Base-by-base conservation (phyloP, 2,797 vertebrate genomes). In the Channa striata region DNA sequence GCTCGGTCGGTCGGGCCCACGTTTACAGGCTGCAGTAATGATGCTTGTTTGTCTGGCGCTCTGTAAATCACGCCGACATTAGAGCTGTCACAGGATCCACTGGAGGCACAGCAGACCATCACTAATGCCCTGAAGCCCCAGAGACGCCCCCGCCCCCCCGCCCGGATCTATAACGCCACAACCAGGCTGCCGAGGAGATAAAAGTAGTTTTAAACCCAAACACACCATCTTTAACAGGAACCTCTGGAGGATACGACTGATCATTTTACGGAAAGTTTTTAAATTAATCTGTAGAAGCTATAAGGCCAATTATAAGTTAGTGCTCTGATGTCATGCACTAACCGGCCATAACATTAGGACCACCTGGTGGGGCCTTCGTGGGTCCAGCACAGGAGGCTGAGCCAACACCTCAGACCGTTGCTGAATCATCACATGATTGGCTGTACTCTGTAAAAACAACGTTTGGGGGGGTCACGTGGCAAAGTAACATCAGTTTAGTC, bases 41-140 rank as follows among this genome's bases (percentile, higher is more conserved):
- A 87, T 65, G 89, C 85, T 84, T 68, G 86, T 89, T 89, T 84
- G 86, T 84, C 66, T 70, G 23, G 49, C n/a, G 42, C 78, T 66
- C 62, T 78, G 84, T 91, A 87, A 91, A 90, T 91, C 90, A 92
- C 78, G 56, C 48, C 62, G 46, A 85, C 86, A 87, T 90, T 85
- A 86, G 80, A 72, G 77, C 72, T 76, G 87, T 82, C 65, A 85
- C 61, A 25, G 39, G 63, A 76, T 60, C 70, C 84, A 72, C 80
- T 19, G 68, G 83, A 85, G 84, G 77, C 84, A 70, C 77, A 44
- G 77, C 75, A 69, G 83, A 83, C 44, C 82, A 80, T 77, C 82
- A 57, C 73, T 81, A 83, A 85, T 34, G 23, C 75, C 40, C 23
- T 20, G 1, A 1, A 13, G 25, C 85, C 65, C 53, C 6, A 12